Evolutionary conservation across 2,888 invertebrate species (phyloP), one percentile per base, ranked within the genome.

Genomic region (Dicyrtoma fusca): DNA sequence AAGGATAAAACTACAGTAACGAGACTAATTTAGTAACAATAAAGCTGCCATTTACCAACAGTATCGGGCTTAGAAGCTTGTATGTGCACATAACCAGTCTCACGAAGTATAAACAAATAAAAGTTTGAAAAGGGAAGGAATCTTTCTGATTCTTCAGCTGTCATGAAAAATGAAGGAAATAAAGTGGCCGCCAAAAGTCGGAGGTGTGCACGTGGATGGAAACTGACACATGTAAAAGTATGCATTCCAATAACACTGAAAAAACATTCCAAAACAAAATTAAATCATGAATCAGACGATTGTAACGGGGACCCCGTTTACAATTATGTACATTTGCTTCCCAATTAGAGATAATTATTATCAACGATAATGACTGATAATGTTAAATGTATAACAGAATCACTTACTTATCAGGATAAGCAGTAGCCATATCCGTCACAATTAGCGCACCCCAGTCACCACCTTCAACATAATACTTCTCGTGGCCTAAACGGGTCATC

Each of bases 61-160:
- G 94, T 94, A 81, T 95, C 95, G 11, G 95, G 95, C 83, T 94
- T 95, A 0, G 94, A 93, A 0, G 92, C 88, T 82, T 95, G 95
- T 5, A 94, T 77, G 82, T 94, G 94, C 81, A 91, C 71, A 79
- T 86, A 87, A 8, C 87, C 87, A 14, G 82, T 77, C 76, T 87
- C 86, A 49, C 81, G 77, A 10, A 85, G 14, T 2, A 84, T 10
- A 42, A 74, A 72, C n/a, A 69, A 65, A 1, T 83, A 74, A 21
- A 45, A 59, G 11, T 79, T 77, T 14, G 64, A 17, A 21, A 83
- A 66, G 4, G 84, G 83, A 69, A 80, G 81, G 45, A 82, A 14
- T 49, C 77, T 81, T 21, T 76, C 70, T 47, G 82, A 81, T 42
- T 81, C 71, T 34, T 80, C 75, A 11, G 79, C 76, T 26, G 82